Conservation (phyloP, 2,888 invertebrate genomes). For the Xestia sexstrigata region DNA sequence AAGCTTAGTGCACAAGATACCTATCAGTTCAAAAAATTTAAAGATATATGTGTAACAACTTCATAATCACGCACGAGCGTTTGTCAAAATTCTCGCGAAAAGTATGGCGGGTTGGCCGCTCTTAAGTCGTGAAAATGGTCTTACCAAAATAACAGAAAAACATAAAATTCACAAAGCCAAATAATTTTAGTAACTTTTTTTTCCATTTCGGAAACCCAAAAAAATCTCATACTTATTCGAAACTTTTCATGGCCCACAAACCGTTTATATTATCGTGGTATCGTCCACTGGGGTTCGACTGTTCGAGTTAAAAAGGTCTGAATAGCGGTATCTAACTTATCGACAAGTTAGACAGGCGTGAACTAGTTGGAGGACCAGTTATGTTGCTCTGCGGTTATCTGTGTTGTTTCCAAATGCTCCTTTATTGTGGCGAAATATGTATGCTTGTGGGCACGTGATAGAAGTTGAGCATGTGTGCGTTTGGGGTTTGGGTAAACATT, state of each 20-base stretch:
- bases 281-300: slow-evolving; percentile 37
- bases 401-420: slow-evolving; percentile 37
- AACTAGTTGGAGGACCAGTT: slow-evolving; percentile 42
- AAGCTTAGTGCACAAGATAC: too few relatives aligned
- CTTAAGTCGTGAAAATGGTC: background rate
- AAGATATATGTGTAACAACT: too few relatives aligned
- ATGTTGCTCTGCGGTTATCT: slow-evolving; percentile 35
- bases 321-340: slow-evolving; percentile 55
- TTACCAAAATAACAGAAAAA: background rate
- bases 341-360: slow-evolving; percentile 58
- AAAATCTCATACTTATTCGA: background rate
- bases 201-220: background rate
- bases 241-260: background rate
- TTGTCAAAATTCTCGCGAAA: too few relatives aligned
- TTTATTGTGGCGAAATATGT: slow-evolving; percentile 10
- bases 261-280: slow-evolving; percentile 36
- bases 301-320: slow-evolving; percentile 47
- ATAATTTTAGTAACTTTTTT: background rate
- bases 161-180: background rate
- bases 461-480: background rate
- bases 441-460: background rate
- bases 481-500: background rate
- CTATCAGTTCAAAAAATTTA: too few relatives aligned
- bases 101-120: too few relatives aligned
- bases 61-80: too few relatives aligned